These are phyloP conservation scores for Aporophyla nigra DNA, from an alignment of 2,888 invertebrate genomes.

Conservation along the genomic window DNA sequence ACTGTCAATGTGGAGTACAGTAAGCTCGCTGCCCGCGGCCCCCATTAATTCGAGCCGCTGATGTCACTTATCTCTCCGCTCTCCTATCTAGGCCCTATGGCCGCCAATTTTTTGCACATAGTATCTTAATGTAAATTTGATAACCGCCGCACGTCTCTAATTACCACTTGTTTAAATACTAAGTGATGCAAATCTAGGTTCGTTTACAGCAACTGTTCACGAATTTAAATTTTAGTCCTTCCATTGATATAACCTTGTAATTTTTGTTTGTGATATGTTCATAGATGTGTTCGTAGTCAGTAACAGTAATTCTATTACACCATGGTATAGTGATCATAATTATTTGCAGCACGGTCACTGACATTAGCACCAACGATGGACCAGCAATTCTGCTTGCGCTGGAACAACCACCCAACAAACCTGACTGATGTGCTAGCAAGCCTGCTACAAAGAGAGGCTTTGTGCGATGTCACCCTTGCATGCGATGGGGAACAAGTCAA, in stretches of 20 bases:
- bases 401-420: conserved; percentile 98
- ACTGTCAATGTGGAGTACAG: conserved; percentile 91
- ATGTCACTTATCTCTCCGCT: conserved; percentile 90
- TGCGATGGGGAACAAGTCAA: conserved; percentile 97
- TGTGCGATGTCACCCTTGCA: conserved; percentile 98
- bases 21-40: conserved; percentile 90
- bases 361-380: conserved; percentile 92
- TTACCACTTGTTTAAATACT: conserved; percentile 84
- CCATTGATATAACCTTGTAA: conserved; percentile 71
- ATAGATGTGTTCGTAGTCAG: conserved; percentile 22
- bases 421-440: conserved; percentile 97
- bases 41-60: conserved; percentile 91
- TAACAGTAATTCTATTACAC: conserved; percentile 35
- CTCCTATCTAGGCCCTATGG: conserved; percentile 91
- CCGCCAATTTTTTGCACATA: conserved; percentile 90
- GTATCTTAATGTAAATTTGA: conserved; percentile 87
- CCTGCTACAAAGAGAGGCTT: conserved; percentile 96
- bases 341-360: conserved; percentile 90
- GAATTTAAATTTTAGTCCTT: conserved; percentile 71
- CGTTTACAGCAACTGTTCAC: conserved; percentile 75
- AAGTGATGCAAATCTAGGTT: conserved; percentile 80
- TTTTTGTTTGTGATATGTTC: conserved; percentile 55
- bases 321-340: conserved; percentile 56
- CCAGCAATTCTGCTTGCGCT: conserved; percentile 98
- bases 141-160: conserved; percentile 86